Base-by-base conservation (phyloP, 2,888 invertebrate genomes). In the Sesia bembeciformis region DNA sequence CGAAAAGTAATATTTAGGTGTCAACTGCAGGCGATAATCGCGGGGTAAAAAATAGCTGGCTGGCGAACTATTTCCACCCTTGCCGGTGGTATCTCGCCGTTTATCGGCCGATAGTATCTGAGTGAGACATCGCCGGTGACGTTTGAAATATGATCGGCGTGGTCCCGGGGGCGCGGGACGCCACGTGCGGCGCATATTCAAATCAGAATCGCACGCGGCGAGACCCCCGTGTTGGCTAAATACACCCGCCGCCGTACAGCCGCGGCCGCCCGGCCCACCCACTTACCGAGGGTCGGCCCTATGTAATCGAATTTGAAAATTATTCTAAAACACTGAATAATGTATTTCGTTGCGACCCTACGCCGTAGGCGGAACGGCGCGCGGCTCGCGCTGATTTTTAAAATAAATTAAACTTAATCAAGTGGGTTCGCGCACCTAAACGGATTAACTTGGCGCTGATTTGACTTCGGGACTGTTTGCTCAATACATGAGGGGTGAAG, bases 301-400 rank as follows among this genome's bases (percentile, higher is more conserved):
- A 89, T 89, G 89, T 89, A 89, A 89, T 89, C 89, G 89, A 89
- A 89, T 89, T 89, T 89, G 88, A 89, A 89, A 89, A 89, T 89
- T 89, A 89, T 89, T 89, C 89, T 89, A 89, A 89, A 89, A 89
- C 89, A 89, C 88, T 89, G 88, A 88, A 89, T 89, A 89, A 89
- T 89, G 89, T 88, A 89, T 89, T 84, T 81, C 66, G 79, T 68
- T 84, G 86, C 84, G 87, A 83, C 79, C 76, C 68, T 67, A 66
- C 72, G 85, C 87, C 84, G 74, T 79, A 79, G 84, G 85, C 84
- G 80, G 78, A 72, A 76, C 70, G 72, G 78, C 73, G 77, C 70
- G 72, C 66, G 69, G 72, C 78, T 65, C 75, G 78, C 76, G 80
- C 81, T 84, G 86, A 88, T 88, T 89, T 89, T 89, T 85, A 80